Conservation (phyloP, 2,888 invertebrate genomes). For the Drosophila ochracea region DNA sequence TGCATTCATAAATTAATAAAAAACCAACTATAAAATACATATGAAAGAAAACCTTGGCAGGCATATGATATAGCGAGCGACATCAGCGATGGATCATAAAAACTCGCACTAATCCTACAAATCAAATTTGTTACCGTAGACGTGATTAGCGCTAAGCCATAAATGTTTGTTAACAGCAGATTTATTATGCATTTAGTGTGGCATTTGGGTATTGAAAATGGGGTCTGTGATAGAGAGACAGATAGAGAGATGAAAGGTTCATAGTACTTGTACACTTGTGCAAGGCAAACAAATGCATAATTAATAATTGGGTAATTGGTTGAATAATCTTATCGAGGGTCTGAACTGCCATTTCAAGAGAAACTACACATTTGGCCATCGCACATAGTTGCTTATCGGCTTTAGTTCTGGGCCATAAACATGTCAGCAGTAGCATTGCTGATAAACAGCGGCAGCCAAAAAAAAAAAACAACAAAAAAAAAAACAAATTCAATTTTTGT, state of each 20-base stretch:
- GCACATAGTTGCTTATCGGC: slow-evolving; percentile 17
- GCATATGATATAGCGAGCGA: neutral
- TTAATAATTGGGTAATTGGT: slow-evolving; percentile 60
- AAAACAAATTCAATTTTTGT: neutral
- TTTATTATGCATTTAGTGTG: slow-evolving; percentile 27
- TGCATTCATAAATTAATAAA: slow-evolving; percentile 50
- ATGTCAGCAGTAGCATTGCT: slow-evolving; percentile 34
- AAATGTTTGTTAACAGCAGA: slow-evolving; percentile 29
- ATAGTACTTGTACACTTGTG: neutral
- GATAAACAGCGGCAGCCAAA: slow-evolving; percentile 13
- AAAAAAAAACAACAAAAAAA: no score
- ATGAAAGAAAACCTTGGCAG: slow-evolving; percentile 13
- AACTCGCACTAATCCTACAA: slow-evolving; percentile 31
- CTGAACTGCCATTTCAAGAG: slow-evolving; percentile 26
- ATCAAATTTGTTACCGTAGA: slow-evolving; percentile 36
- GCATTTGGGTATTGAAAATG: neutral
- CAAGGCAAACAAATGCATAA: slow-evolving; percentile 17
- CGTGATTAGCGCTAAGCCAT: slow-evolving; percentile 33
- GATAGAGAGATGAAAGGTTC: neutral
- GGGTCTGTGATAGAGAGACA: neutral
- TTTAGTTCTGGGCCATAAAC: slow-evolving; percentile 22
- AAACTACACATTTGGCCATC: slow-evolving; percentile 6
- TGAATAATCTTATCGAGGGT: slow-evolving; percentile 47
- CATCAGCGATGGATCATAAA: slow-evolving; percentile 27
- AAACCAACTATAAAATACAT: neutral